Evolutionary conservation across 2,888 invertebrate genomes (phyloP).

Genomic region (Amorpha juglandis): DNA sequence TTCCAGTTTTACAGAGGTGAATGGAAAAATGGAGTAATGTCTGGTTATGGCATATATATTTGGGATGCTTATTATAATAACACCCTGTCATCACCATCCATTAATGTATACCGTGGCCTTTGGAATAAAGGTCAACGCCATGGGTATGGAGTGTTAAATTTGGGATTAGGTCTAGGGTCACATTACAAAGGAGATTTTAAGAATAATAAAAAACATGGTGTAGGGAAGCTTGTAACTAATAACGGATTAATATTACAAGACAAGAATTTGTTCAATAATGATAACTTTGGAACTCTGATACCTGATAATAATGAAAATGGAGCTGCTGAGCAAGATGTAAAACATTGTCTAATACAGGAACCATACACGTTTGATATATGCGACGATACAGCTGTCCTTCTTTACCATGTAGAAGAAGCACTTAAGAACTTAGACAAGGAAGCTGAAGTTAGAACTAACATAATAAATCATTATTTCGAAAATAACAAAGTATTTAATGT

Average conservation of each 20-base stretch:
- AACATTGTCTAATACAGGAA: slow-evolving; percentile 42
- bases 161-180: slow-evolving; percentile 82
- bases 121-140: slow-evolving; percentile 83
- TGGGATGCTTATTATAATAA: slow-evolving; percentile 83
- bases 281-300: slow-evolving; percentile 67
- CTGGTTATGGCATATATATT: slow-evolving; percentile 84
- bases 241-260: slow-evolving; percentile 79
- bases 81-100: slow-evolving; percentile 79
- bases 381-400: slow-evolving; percentile 70
- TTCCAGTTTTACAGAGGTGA: slow-evolving; percentile 84
- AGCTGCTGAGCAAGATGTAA: slow-evolving; percentile 36
- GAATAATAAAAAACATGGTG: slow-evolving; percentile 83
- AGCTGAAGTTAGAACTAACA: slow-evolving; percentile 51
- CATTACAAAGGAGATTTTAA: slow-evolving; percentile 83
- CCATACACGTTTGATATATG: slow-evolving; percentile 60
- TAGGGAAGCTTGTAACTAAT: slow-evolving; percentile 81
- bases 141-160: slow-evolving; percentile 76
- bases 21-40: slow-evolving; percentile 83
- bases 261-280: slow-evolving; percentile 78
- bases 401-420: slow-evolving; percentile 72
- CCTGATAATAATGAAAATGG: slow-evolving; percentile 40
- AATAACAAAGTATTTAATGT: slow-evolving; percentile 51
- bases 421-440: slow-evolving; percentile 65
- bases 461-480: slow-evolving; percentile 62
- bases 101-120: slow-evolving; percentile 79